Base-by-base conservation (phyloP, 2,113 vertebrate species). In the Spea bombifrons region DNA sequence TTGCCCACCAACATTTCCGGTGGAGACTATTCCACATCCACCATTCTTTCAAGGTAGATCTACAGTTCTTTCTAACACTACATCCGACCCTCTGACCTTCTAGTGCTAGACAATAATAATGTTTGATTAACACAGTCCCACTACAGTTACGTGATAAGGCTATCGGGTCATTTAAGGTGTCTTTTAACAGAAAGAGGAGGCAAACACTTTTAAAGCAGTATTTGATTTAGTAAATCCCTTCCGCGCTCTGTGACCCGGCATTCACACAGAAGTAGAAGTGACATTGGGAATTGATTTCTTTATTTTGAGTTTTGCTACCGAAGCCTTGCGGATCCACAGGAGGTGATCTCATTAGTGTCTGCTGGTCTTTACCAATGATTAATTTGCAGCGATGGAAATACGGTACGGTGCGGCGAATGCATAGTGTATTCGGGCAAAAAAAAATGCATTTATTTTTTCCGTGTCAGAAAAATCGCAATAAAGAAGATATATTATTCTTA, bases 231-330 rank as follows among this genome's bases (percentile, higher is more conserved):
- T 13, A 52, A 59, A 59, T 59, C 55, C 55, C 55, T 30, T 30
- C 30, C 2, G 30, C 30, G 30, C 30, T 30, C 30, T 30, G 30
- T 30, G 30, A 30, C 30, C 30, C 30, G 30, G 30, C 30, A 30
- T 30, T 30, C 30, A 30, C 30, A 12, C 55, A 59, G 55, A 59
- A 59, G 55, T 59, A 59, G 55, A 59, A 59, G 10, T 59, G 55
- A 59, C 55, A 59, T 59, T 59, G 55, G 55, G 55, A 59, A 59
- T 59, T 59, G 55, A 59, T 59, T 59, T 59, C 55, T 59, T 59
- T 59, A 59, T 59, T 59, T 59, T 59, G 8, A 13, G 55, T 9
- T 59, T 59, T 59, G 55, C 55, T 12, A 13, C 55, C 4, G 55
- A 59, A 59, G 55, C 55, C 55, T 59, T 13, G 55, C 55, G 2